Evolutionary conservation across 2,113 vertebrate genomes (phyloP).

Genomic region (Sterna hirundo): DNA sequence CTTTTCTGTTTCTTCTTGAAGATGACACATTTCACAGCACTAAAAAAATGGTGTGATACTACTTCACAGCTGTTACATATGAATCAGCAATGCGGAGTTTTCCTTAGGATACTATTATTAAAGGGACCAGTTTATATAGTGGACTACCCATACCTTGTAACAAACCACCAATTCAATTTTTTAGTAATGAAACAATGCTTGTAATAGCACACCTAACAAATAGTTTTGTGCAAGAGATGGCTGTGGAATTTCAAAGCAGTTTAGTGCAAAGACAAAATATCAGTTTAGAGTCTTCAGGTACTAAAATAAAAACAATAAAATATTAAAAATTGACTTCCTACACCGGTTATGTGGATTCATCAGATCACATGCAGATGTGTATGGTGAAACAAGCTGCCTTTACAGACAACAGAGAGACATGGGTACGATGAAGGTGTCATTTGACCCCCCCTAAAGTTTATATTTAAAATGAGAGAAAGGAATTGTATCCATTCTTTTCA

Average conservation of each 20-base stretch:
- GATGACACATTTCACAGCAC: background rate
- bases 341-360: background rate
- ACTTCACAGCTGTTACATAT: background rate
- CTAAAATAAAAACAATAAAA: background rate
- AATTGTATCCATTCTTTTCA: background rate
- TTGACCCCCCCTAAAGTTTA: background rate
- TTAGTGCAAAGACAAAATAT: background rate
- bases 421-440: background rate
- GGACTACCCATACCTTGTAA: background rate
- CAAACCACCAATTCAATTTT: background rate
- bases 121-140: background rate
- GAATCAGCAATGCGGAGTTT: background rate
- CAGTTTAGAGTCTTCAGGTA: background rate
- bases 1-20: background rate
- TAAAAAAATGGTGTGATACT: background rate
- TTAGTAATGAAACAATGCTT: background rate
- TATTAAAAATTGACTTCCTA: background rate
- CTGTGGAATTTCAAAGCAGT: background rate
- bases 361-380: background rate
- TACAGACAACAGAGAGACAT: background rate
- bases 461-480: background rate
- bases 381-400: background rate
- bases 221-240: background rate
- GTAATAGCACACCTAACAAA: background rate
- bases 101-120: background rate